Percentiles rank a stretch among this genome's conserved stretches.
Conservation (phyloP, 2,113 vertebrate species). For the Trematocara zebra region DNA sequence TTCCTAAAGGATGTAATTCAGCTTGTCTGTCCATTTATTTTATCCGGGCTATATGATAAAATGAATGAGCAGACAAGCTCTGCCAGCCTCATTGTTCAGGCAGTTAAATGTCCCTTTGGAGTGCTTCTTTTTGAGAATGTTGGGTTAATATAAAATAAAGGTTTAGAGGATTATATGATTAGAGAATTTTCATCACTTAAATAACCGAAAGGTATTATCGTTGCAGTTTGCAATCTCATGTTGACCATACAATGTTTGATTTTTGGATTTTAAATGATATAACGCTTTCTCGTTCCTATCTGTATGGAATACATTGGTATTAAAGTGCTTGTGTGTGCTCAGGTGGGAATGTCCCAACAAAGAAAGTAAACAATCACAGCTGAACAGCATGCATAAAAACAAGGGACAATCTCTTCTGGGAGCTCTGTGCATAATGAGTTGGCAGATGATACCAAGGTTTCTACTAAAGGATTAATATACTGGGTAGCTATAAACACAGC, state of each 20-base stretch:
- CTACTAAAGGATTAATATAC: background rate
- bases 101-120: background rate
- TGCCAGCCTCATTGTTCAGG: background rate
- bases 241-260: background rate
- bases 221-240: background rate
- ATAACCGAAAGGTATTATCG: background rate
- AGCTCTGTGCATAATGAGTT: background rate
- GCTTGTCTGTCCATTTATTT: background rate
- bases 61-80: background rate
- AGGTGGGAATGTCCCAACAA: background rate
- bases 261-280: background rate
- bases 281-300: background rate
- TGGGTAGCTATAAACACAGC: background rate
- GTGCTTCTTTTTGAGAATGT: background rate
- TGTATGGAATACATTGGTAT: background rate
- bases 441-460: background rate
- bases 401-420: background rate
- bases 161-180: background rate
- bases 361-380: constrained; percentile 8
- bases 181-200: background rate
- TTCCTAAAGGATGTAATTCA: constrained; percentile 19
- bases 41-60: background rate
- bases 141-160: background rate
- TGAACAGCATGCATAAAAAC: background rate
- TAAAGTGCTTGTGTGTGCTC: background rate